Evolutionary conservation across 2,113 vertebrate species (phyloP), one percentile per base, ranked within the genome.

Genomic region (Archilochus colubris): DNA sequence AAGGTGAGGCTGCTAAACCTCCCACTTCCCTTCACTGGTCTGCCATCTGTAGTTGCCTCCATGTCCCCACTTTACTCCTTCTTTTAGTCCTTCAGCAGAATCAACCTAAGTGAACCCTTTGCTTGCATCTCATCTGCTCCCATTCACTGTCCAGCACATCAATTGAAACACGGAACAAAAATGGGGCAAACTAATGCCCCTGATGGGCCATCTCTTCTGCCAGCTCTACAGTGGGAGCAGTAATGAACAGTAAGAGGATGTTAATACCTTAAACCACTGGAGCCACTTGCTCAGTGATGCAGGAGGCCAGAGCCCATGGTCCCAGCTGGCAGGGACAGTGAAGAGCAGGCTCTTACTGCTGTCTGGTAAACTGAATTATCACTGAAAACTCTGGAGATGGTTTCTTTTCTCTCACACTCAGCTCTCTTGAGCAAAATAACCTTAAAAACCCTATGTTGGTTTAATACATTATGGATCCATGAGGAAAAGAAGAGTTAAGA

Each of bases 401-500:
- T 74, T 92, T 86, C 12, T 84, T 66, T 88, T 57, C 46, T 80
- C 48, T 19, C 50, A 75, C 4, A 7, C 25, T 86, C 63, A 61
- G 50, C 40, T 90, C 25, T 75, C 73, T 94, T 48, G 27, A 78
- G 58, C 17, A 84, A 28, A 94, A 86, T 67, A 84, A 48, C 36
- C 50, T 82, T 64, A 38, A 70, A 83, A 82, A 73, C 4, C 25
- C 38, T 53, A 67, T 7, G 2, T 25, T 80, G 55, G 87, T 91
- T 90, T 91, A 88, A 50, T 33, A 59, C 58, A 66, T 78, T 90
- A 86, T 55, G 58, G 82, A 89, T 76, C 64, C 46, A 28, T 23
- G 20, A 86, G 76, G 89, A 93, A 82, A 51, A 72, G 72, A 57
- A 87, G 51, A 78, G 53, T 40, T 91, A 40, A 90, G 77, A 88